These are phyloP conservation scores for Coenonympha glycerion DNA, from an alignment of 2,888 invertebrate genomes.

Conservation along the genomic window DNA sequence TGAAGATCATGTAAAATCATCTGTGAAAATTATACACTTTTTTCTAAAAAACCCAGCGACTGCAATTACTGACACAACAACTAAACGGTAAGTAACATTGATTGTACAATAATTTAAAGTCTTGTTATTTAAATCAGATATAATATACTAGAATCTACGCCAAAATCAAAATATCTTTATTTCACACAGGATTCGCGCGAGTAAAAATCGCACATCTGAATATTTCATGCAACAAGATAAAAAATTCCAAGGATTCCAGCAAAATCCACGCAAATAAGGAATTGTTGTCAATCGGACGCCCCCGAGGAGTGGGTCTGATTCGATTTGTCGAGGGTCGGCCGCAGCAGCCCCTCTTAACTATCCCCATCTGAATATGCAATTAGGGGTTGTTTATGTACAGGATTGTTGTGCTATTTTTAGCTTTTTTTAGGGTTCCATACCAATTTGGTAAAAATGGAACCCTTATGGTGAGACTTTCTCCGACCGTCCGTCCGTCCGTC, in stretches of 20 bases:
- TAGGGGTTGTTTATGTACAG: slow-evolving; percentile 1
- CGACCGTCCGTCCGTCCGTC: no score
- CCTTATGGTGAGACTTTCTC: no score
- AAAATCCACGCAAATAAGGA: slow-evolving; percentile 13
- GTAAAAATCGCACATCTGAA: slow-evolving; percentile 7
- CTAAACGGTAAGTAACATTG: no score
- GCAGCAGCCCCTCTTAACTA: slow-evolving; percentile 6
- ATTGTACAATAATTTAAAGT: no score
- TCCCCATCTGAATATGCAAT: slow-evolving; percentile 14
- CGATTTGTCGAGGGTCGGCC: slow-evolving; percentile 16
- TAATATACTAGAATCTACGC: background rate
- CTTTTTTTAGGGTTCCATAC: background rate
- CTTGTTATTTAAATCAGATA: no score
- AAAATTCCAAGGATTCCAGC: slow-evolving; percentile 6
- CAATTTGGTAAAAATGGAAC: no score
- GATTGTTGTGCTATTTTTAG: background rate
- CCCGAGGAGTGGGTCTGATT: slow-evolving; percentile 12
- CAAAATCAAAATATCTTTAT: no score
- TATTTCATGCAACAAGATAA: slow-evolving; percentile 10
- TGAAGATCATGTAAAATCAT: no score
- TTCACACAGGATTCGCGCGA: no score
- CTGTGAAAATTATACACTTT: no score
- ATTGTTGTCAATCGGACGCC: slow-evolving; percentile 14
- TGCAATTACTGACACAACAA: no score
- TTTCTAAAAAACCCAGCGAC: no score